A percentile compares a stretch with the other conserved stretches of the same genome.
Conservation (phyloP, 1,140 invertebrate genomes). For the Batillaria attramentaria region DNA sequence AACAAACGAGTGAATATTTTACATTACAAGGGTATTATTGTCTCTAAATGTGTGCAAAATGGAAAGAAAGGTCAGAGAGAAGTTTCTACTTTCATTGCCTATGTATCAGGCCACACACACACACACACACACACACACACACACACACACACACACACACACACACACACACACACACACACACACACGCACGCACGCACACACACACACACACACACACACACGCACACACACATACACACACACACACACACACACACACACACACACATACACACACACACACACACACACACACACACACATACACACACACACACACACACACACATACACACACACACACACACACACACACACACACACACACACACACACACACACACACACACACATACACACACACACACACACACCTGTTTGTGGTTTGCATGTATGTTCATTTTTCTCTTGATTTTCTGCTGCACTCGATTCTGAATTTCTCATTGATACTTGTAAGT, state of each 20-base stretch:
- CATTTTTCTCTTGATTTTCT: too few species aligned
- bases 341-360: not conserved
- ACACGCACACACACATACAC: constrained; percentile 12
- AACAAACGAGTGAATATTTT: too few species aligned
- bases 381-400: constrained; percentile 17
- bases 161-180: not conserved
- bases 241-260: not conserved
- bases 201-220: constrained; percentile 14
- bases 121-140: constrained; percentile 2
- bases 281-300: constrained; percentile 18
- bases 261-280: not conserved
- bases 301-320: constrained; percentile 15
- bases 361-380: constrained; percentile 1
- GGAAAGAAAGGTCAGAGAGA: not conserved
- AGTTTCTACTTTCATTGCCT: not conserved
- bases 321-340: not conserved
- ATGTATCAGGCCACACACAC: not conserved
- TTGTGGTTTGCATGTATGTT: too few species aligned
- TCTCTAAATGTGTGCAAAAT: too few species aligned
- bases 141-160: not conserved
- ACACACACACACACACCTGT: constrained; percentile 18
- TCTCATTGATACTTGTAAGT: too few species aligned
- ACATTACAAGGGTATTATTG: too few species aligned
- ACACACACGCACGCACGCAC: constrained; percentile 12
- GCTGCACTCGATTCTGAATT: too few species aligned